A percentile compares a stretch with the other conserved stretches of the same genome.
phyloP scores from a whole-genome alignment of 2,113 vertebrate species.

The Oncorhynchus tshawytscha region DNA sequence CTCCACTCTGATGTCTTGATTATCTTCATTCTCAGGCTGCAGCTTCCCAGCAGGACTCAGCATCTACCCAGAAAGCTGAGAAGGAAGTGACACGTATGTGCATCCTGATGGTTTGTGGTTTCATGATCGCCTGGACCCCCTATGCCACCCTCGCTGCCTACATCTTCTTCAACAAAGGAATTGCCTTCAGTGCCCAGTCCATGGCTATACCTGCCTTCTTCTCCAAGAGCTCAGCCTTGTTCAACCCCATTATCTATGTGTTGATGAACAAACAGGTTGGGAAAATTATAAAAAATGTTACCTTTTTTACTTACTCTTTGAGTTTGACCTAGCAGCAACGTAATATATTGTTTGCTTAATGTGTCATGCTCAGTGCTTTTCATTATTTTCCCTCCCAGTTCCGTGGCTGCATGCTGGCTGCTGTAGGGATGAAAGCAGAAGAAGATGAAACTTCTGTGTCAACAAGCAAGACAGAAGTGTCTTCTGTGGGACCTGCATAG shows the following conservation, averaged over 20 bases:
- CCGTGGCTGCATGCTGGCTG: slow-evolving; percentile 72
- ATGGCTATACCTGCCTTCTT: slow-evolving; percentile 71
- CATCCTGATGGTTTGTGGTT: slow-evolving; percentile 72
- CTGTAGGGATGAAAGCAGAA: slow-evolving; percentile 70
- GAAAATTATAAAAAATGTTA: not conserved
- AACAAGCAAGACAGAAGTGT: slow-evolving; percentile 74
- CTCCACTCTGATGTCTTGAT: not conserved
- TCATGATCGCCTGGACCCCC: slow-evolving; percentile 66
- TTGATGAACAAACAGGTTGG: slow-evolving; percentile 66
- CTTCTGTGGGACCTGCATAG: slow-evolving; percentile 63
- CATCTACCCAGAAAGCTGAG: slow-evolving; percentile 67
- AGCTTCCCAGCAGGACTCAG: slow-evolving; percentile 67
- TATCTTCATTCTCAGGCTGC: slow-evolving; percentile 53
- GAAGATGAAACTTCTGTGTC: slow-evolving; percentile 65
- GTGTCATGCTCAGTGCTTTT: no score
- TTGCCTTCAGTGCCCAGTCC: slow-evolving; percentile 53
- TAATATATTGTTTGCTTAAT: no score
- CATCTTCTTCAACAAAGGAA: slow-evolving; percentile 73
- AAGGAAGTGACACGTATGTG: slow-evolving; percentile 70
- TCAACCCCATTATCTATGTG: slow-evolving; percentile 49
- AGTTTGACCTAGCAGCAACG: no score
- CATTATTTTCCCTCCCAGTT: slow-evolving; percentile 47
- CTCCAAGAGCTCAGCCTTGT: slow-evolving; percentile 70
- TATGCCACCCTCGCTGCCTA: slow-evolving; percentile 63
- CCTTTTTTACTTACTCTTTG: not conserved